Evolutionary conservation across 2,888 invertebrate genomes (phyloP), one percentile per base, ranked within the genome.

Genomic region (Protodeltote pygarga): DNA sequence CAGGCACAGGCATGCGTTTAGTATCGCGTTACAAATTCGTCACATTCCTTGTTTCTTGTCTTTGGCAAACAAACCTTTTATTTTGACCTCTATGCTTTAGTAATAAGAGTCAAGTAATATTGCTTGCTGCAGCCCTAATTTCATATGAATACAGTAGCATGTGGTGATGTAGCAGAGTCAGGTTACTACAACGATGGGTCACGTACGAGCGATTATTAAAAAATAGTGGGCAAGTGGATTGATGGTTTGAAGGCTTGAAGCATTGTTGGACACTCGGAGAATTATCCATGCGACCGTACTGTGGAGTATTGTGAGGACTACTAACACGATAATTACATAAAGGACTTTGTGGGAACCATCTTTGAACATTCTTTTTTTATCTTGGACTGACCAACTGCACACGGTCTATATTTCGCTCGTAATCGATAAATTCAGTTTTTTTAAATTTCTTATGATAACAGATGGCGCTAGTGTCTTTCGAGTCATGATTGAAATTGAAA

Each of bases 21-120:
- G 80, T 74, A 72, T 82, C 83, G 69, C 73, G 71, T 87, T 86
- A 82, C 85, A 72, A 79, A 84, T 85, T 81, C 76, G 83, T 81
- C 76, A 79, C 83, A 83, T 81, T 73, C 76, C 69, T 71, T 44
- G 38, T 52, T 49, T 31, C 54, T 52, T 55, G 45, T 53, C 46
- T 48, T 62, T 57, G 55, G 38, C 44, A 14, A 11, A 20, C 3
- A 25, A 16, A 20, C 64, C 55, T 45, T 32, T 59, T 29, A 74
- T 41, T 59, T 32, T 65, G 53, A 53, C 38, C 71, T 58, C 42
- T 80, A 75, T 45, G 0, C 8, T 8, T 27, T 19, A 15, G 35
- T 50, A 46, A 40, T 46, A 51, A 54, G 37, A 55, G 39, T 44
- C 47, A 46, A 40, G 40, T 32, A 15, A 33, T 40, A 63, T 44